A percentile compares a stretch with the other conserved stretches of the same genome.
Evolutionary conservation across 2,888 invertebrate species (phyloP).

Genomic region (Opisthograptis luteolata): DNA sequence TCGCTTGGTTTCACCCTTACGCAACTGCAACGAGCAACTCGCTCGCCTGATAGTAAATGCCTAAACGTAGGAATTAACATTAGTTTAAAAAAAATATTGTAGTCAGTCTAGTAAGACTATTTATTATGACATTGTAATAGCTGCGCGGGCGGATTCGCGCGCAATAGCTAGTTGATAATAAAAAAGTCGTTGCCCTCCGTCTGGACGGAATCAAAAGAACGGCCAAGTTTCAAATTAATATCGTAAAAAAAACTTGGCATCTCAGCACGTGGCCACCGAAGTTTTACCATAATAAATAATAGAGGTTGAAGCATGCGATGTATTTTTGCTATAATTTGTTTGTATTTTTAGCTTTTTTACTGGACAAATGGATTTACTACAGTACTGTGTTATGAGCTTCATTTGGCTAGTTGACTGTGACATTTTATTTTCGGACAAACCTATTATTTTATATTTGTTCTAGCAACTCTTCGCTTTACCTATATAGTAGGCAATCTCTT

Average conservation of each 20-base stretch:
- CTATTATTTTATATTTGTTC: no score
- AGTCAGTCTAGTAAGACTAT: no score
- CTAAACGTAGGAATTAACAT: no score
- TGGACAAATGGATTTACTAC: not conserved
- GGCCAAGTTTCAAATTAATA: slow-evolving; percentile 27
- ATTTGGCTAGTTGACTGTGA: not conserved
- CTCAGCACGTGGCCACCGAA: slow-evolving; percentile 16
- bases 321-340: no score
- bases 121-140: no score
- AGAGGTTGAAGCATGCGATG: slow-evolving; percentile 3
- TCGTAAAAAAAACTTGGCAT: slow-evolving; percentile 27
- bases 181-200: not conserved
- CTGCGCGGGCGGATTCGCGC: no score
- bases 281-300: slow-evolving; percentile 17
- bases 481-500: no score
- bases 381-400: not conserved
- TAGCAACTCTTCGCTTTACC: no score
- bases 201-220: slow-evolving; percentile 5
- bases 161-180: not conserved
- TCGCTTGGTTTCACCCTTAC: no score
- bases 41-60: no score
- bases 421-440: not conserved
- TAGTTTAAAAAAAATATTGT: no score
- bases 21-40: no score
- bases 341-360: slow-evolving; percentile 2